Evolutionary conservation across 2,888 invertebrate genomes (phyloP).

Genomic region (Lutraria lutraria): DNA sequence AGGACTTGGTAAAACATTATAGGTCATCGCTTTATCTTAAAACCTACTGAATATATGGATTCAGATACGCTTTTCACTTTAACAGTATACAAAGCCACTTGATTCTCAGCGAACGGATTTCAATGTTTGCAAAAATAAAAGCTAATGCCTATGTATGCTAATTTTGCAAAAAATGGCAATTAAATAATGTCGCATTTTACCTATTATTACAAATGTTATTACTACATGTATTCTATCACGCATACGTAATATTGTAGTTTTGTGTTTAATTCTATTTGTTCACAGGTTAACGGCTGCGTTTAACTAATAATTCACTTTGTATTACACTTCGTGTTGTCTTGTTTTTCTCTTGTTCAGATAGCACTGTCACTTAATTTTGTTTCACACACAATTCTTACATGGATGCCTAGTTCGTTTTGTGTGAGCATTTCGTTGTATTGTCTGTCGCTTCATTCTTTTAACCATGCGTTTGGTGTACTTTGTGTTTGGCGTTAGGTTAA

Average conservation of each 20-base stretch:
- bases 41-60: background rate
- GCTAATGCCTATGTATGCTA: background rate
- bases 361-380: background rate
- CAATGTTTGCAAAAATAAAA: background rate
- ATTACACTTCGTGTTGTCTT: background rate
- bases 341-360: background rate
- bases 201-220: background rate
- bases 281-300: constrained; percentile 6
- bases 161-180: too few relatives aligned
- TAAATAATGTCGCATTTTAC: background rate
- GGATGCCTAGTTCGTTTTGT: background rate
- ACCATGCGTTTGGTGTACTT: background rate
- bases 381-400: background rate
- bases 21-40: background rate
- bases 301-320: background rate
- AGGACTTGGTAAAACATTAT: background rate
- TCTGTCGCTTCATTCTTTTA: background rate
- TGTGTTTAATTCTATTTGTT: background rate
- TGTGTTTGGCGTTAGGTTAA: background rate
- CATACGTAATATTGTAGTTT: background rate
- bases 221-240: background rate
- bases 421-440: background rate
- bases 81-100: background rate
- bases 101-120: background rate
- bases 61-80: background rate